phyloP scores from a whole-genome alignment of 2,888 invertebrate genomes.

The Mythimna loreyi region DNA sequence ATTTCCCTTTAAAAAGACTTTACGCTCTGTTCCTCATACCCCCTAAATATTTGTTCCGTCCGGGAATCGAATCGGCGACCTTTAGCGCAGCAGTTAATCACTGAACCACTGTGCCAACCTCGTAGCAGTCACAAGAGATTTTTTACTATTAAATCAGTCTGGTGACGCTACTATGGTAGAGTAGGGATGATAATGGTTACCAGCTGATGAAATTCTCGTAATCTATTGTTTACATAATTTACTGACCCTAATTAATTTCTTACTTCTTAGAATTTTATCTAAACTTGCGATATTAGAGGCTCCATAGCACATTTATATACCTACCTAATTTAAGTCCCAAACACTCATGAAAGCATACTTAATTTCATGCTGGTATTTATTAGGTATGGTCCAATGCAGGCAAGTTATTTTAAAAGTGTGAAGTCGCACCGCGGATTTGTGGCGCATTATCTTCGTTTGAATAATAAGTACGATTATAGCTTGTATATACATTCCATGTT shows the following conservation, averaged over 20 bases:
- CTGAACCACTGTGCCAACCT: too few relatives aligned
- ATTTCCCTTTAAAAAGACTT: too few relatives aligned
- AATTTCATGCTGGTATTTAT: conserved; percentile 16
- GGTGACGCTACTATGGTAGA: not conserved
- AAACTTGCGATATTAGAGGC: not conserved
- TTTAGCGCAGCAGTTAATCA: too few relatives aligned
- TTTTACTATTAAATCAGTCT: too few relatives aligned
- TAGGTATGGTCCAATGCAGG: conserved; percentile 16
- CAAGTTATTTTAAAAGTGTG: conserved; percentile 27
- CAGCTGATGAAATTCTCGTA: not conserved
- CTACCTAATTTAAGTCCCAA: conserved; percentile 3
- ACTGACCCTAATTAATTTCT: not conserved
- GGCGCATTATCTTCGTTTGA: not conserved
- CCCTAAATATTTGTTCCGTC: too few relatives aligned
- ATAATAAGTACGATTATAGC: not conserved
- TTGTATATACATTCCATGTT: not conserved
- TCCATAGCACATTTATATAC: not conserved
- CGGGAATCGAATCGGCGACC: too few relatives aligned
- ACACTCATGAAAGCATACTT: conserved; percentile 14
- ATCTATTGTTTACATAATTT: not conserved
- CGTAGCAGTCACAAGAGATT: too few relatives aligned
- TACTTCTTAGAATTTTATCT: not conserved
- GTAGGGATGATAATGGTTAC: not conserved
- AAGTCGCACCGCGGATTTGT: not conserved
- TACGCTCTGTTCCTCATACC: too few relatives aligned